A percentile compares a stretch with the other conserved stretches of the same genome.
Conservation (phyloP, 1,140 invertebrate genomes). For the Nymphalis io region DNA sequence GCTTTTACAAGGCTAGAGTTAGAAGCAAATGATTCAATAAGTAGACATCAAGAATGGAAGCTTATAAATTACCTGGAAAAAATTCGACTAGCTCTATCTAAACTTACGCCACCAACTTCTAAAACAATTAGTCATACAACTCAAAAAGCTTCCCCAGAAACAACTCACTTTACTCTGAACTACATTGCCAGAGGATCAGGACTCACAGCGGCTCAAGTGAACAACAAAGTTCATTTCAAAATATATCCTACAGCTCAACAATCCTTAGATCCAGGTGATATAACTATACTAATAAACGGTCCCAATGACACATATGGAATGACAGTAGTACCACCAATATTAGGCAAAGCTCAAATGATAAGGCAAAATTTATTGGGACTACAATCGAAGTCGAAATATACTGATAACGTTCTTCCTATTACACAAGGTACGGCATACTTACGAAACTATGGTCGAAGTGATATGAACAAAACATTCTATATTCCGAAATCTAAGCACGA, state of each 20-base stretch:
- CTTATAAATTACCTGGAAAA: slow-evolving; percentile 76
- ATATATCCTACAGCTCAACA: slow-evolving; percentile 79
- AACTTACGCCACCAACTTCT: slow-evolving; percentile 62
- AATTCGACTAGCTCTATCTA: slow-evolving; percentile 73
- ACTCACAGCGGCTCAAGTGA: slow-evolving; percentile 78
- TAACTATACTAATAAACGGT: slow-evolving; percentile 75
- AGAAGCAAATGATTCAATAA: slow-evolving; percentile 67
- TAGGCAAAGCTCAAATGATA: slow-evolving; percentile 74
- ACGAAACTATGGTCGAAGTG: slow-evolving; percentile 68
- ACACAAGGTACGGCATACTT: slow-evolving; percentile 70
- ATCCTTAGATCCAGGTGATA: slow-evolving; percentile 74
- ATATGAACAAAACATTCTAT: slow-evolving; percentile 74
- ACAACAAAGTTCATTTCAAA: slow-evolving; percentile 77
- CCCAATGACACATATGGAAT: slow-evolving; percentile 75
- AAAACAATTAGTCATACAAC: slow-evolving; percentile 35
- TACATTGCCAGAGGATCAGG: slow-evolving; percentile 82
- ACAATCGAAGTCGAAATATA: slow-evolving; percentile 58
- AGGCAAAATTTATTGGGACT: slow-evolving; percentile 71
- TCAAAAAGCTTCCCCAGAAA: slow-evolving; percentile 56
- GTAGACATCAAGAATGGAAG: slow-evolving; percentile 79
- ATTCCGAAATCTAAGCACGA: slow-evolving; percentile 76
- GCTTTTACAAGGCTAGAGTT: slow-evolving; percentile 80
- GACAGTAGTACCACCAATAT: slow-evolving; percentile 65
- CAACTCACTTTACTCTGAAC: slow-evolving; percentile 70
- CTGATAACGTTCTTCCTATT: slow-evolving; percentile 67